A percentile compares a stretch with the other conserved stretches of the same genome.
phyloP scores from a whole-genome alignment of 1,140 invertebrate genomes.

The Gonatopus flavifemur region DNA sequence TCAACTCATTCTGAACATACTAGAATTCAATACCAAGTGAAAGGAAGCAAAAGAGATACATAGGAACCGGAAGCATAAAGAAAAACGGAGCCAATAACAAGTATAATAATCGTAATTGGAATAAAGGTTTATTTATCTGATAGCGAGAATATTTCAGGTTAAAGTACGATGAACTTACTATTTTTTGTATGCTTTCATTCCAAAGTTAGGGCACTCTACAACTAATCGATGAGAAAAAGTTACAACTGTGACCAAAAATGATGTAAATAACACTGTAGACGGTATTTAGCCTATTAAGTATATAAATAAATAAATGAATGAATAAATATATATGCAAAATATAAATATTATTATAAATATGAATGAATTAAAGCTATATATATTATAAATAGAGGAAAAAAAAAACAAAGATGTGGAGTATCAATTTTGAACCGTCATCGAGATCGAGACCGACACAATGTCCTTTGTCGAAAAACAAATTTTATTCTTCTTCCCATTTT shows the following conservation, averaged over 20 bases:
- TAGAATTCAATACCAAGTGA: no score
- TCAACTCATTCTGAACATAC: no score
- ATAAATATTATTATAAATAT: constrained; percentile 39
- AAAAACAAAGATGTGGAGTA: not conserved
- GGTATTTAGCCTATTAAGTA: constrained; percentile 44
- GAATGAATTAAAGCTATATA: constrained; percentile 40
- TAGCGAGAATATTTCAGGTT: no score
- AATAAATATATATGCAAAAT: constrained; percentile 29
- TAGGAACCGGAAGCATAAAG: no score
- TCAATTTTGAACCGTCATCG: not conserved
- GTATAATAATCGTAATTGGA: no score
- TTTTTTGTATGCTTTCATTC: constrained; percentile 44
- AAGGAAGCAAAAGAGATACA: no score
- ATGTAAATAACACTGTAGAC: constrained; percentile 50
- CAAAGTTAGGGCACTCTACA: constrained; percentile 13
- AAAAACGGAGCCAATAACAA: no score
- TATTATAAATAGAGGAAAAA: constrained; percentile 36
- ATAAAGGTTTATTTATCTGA: not conserved
- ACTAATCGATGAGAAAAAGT: constrained; percentile 25
- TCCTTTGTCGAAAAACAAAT: no score
- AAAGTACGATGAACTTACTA: constrained; percentile 33
- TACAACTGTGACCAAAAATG: constrained; percentile 50
- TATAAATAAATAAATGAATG: constrained; percentile 46
- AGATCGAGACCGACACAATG: no score
- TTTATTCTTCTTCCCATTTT: constrained; percentile 38